Base-by-base conservation (phyloP, 53 echinoderm and acorn worm genomes). In the Holothuria scabra region DNA sequence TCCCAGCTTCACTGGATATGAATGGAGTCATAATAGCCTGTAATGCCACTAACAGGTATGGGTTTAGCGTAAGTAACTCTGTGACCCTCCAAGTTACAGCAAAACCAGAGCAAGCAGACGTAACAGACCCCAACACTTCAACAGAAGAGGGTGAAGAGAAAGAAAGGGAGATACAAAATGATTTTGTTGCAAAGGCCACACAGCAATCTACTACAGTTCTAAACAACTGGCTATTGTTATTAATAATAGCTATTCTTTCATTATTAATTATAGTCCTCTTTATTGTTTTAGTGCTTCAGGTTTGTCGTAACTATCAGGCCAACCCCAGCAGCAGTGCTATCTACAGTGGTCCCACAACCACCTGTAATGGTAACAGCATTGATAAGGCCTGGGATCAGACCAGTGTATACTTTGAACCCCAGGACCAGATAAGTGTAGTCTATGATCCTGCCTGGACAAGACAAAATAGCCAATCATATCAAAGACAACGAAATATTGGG, bases 361-460 rank as follows among this genome's bases (percentile, higher is more conserved):
- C 62, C 28, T 82, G 79, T 4, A 85, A 83, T 61, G 88, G 91
- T n/a, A 91, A 88, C 11, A 79, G 37, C 35, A 88, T 86, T 59
- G 46, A 88, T 64, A 84, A 84, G 56, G 86, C 84, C 59, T 93
- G 93, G 93, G 95, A 95, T 71, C 92, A 92, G 59, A 89, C 87
- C 10, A 95, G 95, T 83, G 88, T 95, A 59, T 95, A 95, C 71
- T 95, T 91, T 88, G 95, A 95, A 70, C 95, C 95, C 28, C 88
- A 88, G 69, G 95, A 95, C 67, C 90, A 89, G 28, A 90, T 95
- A 48, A 92, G 89, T 70, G 83, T 91, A 5, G 30, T 85, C 12
- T 92, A 95, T 41, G 90, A 90, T 32, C 89, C 92, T 1, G 90
- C 89, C 22, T 88, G 90, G 90, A 37, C 20, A 30, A 28, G 67